Conservation (phyloP, 2,113 vertebrate genomes). For the Leptobrachium ailaonicum region DNA sequence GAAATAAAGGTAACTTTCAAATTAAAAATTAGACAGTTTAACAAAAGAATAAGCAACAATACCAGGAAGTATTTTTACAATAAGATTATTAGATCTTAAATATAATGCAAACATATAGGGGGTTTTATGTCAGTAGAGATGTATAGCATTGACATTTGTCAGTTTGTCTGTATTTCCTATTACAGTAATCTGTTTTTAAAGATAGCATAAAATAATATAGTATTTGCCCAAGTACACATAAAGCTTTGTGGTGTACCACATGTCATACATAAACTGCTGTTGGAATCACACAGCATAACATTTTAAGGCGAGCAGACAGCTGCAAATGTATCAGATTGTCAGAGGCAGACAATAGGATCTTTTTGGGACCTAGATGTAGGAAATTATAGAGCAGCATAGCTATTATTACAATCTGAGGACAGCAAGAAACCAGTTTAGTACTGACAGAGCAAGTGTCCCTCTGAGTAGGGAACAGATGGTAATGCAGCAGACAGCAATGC, state of each 20-base stretch:
- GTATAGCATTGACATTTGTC: too few relatives aligned
- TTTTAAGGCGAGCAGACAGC: slow-evolving; percentile 4
- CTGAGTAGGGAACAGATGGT: slow-evolving; percentile 44
- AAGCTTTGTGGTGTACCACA: background rate
- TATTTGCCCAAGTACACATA: background rate
- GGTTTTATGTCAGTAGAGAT: too few relatives aligned
- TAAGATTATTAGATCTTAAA: too few relatives aligned
- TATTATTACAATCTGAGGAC: slow-evolving; percentile 42
- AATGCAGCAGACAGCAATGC: slow-evolving; percentile 41
- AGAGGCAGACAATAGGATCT: slow-evolving; percentile 3
- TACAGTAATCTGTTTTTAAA: background rate
- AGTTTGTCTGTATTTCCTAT: too few relatives aligned
- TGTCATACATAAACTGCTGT: background rate
- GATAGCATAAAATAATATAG: background rate
- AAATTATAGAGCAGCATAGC: slow-evolving; percentile 38
- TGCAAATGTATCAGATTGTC: slow-evolving; percentile 12
- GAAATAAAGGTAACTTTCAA: too few relatives aligned
- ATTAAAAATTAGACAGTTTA: too few relatives aligned
- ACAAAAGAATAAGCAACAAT: too few relatives aligned
- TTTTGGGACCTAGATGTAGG: slow-evolving; percentile 27
- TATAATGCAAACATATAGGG: too few relatives aligned
- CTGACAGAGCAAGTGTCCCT: slow-evolving; percentile 40
- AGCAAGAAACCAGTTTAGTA: slow-evolving; percentile 31
- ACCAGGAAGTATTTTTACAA: too few relatives aligned
- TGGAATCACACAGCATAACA: background rate